A percentile compares a stretch with the other conserved stretches of the same genome.
These are phyloP conservation scores for Agrypnus murinus DNA, from an alignment of 2,888 invertebrate species.

Conservation along the genomic window DNA sequence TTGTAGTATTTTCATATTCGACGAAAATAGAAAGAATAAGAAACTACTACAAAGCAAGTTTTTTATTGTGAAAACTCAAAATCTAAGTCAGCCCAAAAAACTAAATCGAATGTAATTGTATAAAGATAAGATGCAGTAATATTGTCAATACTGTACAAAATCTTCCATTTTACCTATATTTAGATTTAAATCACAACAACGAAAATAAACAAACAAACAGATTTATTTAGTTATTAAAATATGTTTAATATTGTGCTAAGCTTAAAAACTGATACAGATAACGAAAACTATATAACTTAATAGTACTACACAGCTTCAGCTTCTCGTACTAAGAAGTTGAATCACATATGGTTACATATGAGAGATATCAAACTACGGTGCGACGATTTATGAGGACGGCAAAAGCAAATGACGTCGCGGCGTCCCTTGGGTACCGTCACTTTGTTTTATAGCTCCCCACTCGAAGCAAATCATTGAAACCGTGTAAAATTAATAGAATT, in stretches of 20 bases:
- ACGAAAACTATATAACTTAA: constrained; percentile 9
- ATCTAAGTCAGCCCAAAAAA: constrained; percentile 36
- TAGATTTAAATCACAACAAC: background rate
- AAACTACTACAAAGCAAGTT: constrained; percentile 2
- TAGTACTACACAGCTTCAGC: constrained; percentile 19
- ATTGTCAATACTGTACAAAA: too few relatives aligned
- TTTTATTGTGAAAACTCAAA: constrained; percentile 2
- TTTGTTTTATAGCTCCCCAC: constrained; percentile 39
- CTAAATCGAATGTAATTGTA: background rate
- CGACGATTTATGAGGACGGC: constrained; percentile 28
- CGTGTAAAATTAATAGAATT: constrained; percentile 19
- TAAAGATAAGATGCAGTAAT: background rate
- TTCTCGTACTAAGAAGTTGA: constrained; percentile 48
- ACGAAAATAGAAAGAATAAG: background rate
- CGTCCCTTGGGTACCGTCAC: constrained; percentile 36
- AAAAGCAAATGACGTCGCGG: background rate
- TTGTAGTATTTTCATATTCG: constrained; percentile 1
- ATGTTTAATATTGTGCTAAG: constrained; percentile 27
- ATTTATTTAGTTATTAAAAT: constrained; percentile 28
- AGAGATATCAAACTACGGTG: constrained; percentile 49
- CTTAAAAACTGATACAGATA: constrained; percentile 31
- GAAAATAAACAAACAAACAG: constrained; percentile 42
- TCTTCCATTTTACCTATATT: too few relatives aligned
- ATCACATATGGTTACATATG: constrained; percentile 55
- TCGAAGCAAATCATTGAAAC: constrained; percentile 25